These are phyloP conservation scores for Hirtodrosophila duncani DNA, from an alignment of 2,888 invertebrate genomes.

Conservation along the genomic window DNA sequence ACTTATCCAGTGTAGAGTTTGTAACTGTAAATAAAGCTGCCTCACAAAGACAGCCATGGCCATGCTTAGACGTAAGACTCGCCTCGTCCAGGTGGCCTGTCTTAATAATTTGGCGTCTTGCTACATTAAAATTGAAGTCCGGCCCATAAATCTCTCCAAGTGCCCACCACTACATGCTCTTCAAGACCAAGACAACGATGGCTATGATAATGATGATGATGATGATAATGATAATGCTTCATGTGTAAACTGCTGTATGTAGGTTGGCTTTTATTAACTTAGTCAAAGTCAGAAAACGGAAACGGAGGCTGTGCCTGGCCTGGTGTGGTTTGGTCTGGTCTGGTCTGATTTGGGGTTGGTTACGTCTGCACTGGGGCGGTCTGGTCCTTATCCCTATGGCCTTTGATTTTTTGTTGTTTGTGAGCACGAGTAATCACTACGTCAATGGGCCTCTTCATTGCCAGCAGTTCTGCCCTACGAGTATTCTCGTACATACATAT, in stretches of 20 bases:
- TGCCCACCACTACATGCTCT: slow-evolving; percentile 4
- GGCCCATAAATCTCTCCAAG: slow-evolving; percentile 45
- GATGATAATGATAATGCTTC: slow-evolving; percentile 28
- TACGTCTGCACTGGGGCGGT: too few species aligned
- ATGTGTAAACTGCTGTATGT: too few species aligned
- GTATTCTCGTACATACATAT: too few species aligned
- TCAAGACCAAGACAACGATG: not conserved
- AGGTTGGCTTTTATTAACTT: too few species aligned
- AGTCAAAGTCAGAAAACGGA: too few species aligned
- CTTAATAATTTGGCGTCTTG: slow-evolving; percentile 59
- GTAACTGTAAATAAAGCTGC: too few species aligned
- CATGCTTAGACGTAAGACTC: too few species aligned
- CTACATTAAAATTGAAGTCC: slow-evolving; percentile 66
- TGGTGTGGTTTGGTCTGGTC: too few species aligned
- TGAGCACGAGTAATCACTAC: slow-evolving; percentile 63
- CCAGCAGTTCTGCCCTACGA: slow-evolving; percentile 1
- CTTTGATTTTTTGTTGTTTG: slow-evolving; percentile 58
- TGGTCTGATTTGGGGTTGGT: too few species aligned
- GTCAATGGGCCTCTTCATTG: slow-evolving; percentile 55
- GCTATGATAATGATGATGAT: slow-evolving; percentile 10
- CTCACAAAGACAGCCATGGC: too few species aligned
- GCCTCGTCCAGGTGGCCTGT: slow-evolving; percentile 27
- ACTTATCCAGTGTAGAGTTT: too few species aligned
- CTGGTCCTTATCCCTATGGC: slow-evolving; percentile 17
- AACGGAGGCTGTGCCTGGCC: too few species aligned